These are phyloP conservation scores for Champsocephalus gunnari DNA, from an alignment of 2,797 vertebrate genomes.

Conservation along the genomic window DNA sequence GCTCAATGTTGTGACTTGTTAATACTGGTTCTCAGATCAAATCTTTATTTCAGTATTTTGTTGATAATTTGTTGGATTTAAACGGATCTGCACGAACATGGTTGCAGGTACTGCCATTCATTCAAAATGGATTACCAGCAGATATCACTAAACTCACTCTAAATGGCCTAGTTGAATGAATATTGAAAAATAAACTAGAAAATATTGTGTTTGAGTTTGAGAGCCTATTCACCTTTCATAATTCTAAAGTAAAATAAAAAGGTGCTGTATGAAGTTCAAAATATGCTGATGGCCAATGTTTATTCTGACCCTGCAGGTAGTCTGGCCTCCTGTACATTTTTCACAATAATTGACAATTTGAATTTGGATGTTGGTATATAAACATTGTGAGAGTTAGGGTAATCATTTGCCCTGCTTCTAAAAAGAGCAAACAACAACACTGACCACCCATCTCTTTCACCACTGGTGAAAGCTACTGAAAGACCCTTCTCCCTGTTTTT, in stretches of 20 bases:
- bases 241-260: not conserved
- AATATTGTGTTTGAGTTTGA: too few species aligned
- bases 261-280: not conserved
- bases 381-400: not conserved
- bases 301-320: not conserved
- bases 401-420: not conserved
- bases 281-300: not conserved
- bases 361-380: not conserved
- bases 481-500: not conserved
- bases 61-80: too few species aligned
- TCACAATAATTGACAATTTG: not conserved
- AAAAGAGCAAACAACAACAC: conserved; percentile 14
- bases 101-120: too few species aligned
- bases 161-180: too few species aligned
- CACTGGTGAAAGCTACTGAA: not conserved
- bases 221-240: too few species aligned
- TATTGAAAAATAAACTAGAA: too few species aligned
- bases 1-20: too few species aligned
- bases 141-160: too few species aligned
- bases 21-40: too few species aligned
- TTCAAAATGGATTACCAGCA: too few species aligned
- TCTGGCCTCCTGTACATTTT: not conserved
- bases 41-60: too few species aligned
- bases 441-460: conserved; percentile 3
- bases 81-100: too few species aligned